A percentile compares a stretch with the other conserved stretches of the same genome.
phyloP scores from a whole-genome alignment of 1,140 invertebrate genomes.

The Scylla paramamosain region DNA sequence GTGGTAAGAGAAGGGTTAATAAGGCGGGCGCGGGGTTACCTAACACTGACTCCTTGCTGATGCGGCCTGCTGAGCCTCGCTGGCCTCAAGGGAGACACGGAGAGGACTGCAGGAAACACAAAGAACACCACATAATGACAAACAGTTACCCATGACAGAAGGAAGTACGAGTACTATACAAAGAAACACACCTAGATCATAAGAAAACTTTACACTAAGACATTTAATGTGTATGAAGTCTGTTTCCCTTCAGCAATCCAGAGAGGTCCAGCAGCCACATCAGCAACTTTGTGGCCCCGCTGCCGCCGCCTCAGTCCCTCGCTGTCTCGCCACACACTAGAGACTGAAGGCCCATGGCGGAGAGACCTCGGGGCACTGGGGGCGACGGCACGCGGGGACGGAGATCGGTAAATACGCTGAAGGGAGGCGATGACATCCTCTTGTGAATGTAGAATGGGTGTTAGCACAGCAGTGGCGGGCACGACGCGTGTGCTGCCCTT shows the following conservation, averaged over 20 bases:
- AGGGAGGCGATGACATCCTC: conserved; percentile 33
- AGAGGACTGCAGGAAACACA: neutral
- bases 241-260: neutral
- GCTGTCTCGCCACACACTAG: neutral
- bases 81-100: neutral
- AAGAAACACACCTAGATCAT: no score
- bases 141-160: no score
- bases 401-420: conserved; percentile 40
- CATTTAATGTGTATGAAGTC: no score
- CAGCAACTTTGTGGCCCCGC: neutral
- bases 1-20: conserved; percentile 63
- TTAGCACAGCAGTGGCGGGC: neutral
- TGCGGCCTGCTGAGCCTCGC: neutral
- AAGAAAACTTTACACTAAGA: no score
- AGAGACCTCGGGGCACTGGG: neutral
- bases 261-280: neutral
- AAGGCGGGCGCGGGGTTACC: neutral
- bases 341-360: neutral
- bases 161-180: no score
- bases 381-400: neutral
- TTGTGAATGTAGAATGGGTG: neutral
- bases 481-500: neutral
- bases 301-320: neutral
- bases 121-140: neutral
- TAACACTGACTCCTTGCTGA: conserved; percentile 6